Evolutionary conservation across 2,797 vertebrate genomes (phyloP), one percentile per base, ranked within the genome.

Genomic region (Eulemur rubriventer): DNA sequence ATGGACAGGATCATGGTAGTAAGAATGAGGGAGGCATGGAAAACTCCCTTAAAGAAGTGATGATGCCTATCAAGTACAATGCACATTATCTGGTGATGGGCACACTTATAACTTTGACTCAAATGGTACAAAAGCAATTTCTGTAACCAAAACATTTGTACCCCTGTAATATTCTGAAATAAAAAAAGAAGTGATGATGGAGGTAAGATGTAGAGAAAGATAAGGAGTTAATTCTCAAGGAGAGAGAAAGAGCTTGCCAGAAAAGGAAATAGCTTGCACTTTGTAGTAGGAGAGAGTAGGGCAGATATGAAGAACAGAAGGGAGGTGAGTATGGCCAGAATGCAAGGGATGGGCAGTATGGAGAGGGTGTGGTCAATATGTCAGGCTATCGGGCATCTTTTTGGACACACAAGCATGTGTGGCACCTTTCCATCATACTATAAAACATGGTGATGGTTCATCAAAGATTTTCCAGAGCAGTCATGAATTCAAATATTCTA

Each of bases 241-340:
- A 67, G 22, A 22, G 72, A 92, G 16, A 87, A 75, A 76, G 48
- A 59, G n/a, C 20, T 85, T 89, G 2, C 38, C 30, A 78, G 16
- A 46, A 85, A 93, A 85, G 18, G 20, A 91, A 93, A 88, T 48
- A 48, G 16, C 43, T 89, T 90, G 33, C 2, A 52, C 6, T 59
- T 80, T 92, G 26, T 79, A 78, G 11, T 83, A 93, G 52, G 52
- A 78, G 28, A 24, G 13, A 93, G 5, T 73, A 52, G 24, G 20
- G 8, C n/a, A 96, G 59, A 95, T 94, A 55, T 59, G 65, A 95
- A 95, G 41, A 90, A 83, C 18, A 87, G 35, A 89, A 78, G 24
- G 69, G 38, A 70, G 41, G 6, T 80, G 30, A 73, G 26, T 78
- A 22, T 88, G 35, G 4, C 52, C 72, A 94, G 35, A 80, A 16